Conservation (phyloP, 2,113 vertebrate genomes). For the Regulus satrapa region DNA sequence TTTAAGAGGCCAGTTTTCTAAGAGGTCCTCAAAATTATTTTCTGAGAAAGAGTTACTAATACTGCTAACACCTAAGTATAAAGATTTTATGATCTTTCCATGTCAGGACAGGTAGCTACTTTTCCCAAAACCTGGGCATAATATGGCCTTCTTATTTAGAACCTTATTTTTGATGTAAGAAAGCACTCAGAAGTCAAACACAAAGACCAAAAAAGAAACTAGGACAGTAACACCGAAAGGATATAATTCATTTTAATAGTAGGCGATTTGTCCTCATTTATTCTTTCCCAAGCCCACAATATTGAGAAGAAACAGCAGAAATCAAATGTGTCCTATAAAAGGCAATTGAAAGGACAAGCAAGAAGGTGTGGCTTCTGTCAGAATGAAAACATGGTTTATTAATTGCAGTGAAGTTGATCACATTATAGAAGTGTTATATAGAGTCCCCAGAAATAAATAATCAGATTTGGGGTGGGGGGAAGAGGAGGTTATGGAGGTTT, state of each 20-base stretch:
- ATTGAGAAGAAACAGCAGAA: neutral
- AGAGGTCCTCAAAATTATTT: neutral
- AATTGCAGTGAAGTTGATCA: neutral
- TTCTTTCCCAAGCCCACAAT: neutral
- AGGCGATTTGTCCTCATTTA: neutral
- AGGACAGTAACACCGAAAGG: neutral
- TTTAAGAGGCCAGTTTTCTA: neutral
- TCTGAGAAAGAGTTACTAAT: neutral
- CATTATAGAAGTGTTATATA: neutral
- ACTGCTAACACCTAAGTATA: neutral
- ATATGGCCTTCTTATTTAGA: neutral
- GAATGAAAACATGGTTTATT: neutral
- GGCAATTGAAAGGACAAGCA: neutral
- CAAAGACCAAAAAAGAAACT: neutral
- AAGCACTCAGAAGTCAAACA: neutral
- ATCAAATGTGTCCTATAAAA: neutral
- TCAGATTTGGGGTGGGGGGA: too few species aligned
- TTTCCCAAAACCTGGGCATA: neutral
- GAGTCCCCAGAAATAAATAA: neutral
- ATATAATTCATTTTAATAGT: neutral
- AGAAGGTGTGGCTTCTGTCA: neutral
- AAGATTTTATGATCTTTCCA: neutral
- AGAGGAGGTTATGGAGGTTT: neutral
- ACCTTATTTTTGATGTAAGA: neutral
- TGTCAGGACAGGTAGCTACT: neutral